phyloP scores from a whole-genome alignment of 2,113 vertebrate species.

The Anoplopoma fimbria region DNA sequence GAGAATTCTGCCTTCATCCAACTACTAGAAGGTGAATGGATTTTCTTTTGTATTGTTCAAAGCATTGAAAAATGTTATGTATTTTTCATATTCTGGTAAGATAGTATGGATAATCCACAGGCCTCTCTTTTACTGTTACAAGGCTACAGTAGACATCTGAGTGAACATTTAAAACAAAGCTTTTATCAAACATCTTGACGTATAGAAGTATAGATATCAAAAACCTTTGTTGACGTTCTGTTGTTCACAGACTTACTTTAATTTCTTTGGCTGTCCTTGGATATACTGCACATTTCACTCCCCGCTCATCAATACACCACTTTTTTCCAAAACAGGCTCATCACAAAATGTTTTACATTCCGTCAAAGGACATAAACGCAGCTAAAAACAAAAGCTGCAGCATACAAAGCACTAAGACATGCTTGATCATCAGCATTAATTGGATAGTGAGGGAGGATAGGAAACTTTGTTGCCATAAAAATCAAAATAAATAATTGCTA shows the following conservation, averaged over 20 bases:
- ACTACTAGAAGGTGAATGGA: background rate
- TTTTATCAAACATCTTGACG: background rate
- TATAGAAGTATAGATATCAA: background rate
- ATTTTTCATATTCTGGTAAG: background rate
- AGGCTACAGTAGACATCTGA: background rate
- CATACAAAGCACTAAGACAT: slow-evolving; percentile 61
- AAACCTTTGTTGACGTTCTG: background rate
- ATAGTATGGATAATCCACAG: background rate
- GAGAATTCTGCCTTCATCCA: background rate
- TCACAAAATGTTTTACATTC: slow-evolving; percentile 39
- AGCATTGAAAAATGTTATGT: background rate
- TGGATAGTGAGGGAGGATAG: slow-evolving; percentile 77
- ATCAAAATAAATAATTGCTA: slow-evolving; percentile 82
- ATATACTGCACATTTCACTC: background rate
- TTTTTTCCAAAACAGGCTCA: slow-evolving; percentile 29
- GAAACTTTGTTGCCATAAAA: slow-evolving; percentile 81
- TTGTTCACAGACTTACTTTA: background rate
- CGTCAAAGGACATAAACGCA: slow-evolving; percentile 63
- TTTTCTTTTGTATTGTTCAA: background rate
- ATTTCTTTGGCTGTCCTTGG: background rate
- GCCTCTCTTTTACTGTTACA: background rate
- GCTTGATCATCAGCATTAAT: slow-evolving; percentile 81
- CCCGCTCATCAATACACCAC: slow-evolving; percentile 25
- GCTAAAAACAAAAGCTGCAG: slow-evolving; percentile 48
- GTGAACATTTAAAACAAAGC: background rate